These are phyloP conservation scores for Rhynchotus rufescens DNA, from an alignment of 2,797 vertebrate species.

Conservation along the genomic window DNA sequence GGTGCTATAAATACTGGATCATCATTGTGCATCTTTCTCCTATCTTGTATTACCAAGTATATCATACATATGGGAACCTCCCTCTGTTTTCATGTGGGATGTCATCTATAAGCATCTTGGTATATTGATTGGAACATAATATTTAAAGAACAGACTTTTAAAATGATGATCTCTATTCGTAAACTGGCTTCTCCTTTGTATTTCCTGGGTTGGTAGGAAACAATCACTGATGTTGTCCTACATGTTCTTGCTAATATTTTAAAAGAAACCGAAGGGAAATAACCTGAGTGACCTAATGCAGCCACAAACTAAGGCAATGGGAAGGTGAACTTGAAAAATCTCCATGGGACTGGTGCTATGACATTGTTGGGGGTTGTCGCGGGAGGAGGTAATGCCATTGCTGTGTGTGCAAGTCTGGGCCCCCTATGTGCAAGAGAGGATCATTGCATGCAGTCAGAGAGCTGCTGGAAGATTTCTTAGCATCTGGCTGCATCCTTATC, in stretches of 20 bases:
- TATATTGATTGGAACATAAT: neutral
- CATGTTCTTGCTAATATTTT: neutral
- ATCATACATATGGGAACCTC: conserved; percentile 13
- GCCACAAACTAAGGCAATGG: neutral
- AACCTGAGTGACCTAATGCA: neutral
- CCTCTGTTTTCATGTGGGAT: neutral
- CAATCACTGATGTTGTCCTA: neutral
- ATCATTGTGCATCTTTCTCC: conserved; percentile 40
- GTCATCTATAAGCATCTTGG: neutral
- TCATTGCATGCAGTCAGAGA: neutral
- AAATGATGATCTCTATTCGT: neutral
- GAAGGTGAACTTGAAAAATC: neutral
- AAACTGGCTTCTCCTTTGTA: neutral
- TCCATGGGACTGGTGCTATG: neutral
- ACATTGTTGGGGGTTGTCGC: neutral
- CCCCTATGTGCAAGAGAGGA: neutral
- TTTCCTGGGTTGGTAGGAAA: neutral
- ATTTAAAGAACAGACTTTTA: neutral
- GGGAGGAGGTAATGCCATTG: neutral
- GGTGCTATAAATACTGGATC: conserved; percentile 21
- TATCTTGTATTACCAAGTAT: conserved; percentile 10
- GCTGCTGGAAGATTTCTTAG: neutral
- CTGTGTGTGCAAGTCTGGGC: neutral
- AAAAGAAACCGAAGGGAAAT: neutral
- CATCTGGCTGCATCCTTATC: neutral